These are phyloP conservation scores for Cirrhinus molitorella DNA, from an alignment of 2,797 vertebrate species.

Conservation along the genomic window DNA sequence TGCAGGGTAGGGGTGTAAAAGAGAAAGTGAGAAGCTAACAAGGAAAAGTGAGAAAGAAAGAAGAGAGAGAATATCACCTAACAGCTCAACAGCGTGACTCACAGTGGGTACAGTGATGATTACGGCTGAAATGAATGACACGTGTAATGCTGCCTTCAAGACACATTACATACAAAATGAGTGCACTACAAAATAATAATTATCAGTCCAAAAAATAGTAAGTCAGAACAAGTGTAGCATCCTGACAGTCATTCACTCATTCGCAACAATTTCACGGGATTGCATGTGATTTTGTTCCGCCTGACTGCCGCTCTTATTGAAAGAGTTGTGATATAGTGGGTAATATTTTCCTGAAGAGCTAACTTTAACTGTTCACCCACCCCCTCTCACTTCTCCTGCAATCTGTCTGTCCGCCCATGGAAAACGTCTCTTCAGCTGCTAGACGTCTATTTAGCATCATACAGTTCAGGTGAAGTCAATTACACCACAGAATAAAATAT, in stretches of 20 bases:
- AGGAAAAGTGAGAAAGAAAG: constrained; percentile 33
- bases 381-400: background rate
- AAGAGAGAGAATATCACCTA: constrained; percentile 37
- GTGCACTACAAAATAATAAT: background rate
- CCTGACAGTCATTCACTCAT: background rate
- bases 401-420: constrained; percentile 16
- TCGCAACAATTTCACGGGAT: background rate
- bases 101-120: background rate
- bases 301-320: background rate
- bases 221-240: background rate
- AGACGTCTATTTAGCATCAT: background rate
- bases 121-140: constrained; percentile 3
- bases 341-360: background rate
- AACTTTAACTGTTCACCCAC: constrained; percentile 4
- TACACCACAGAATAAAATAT: background rate
- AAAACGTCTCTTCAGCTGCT: background rate
- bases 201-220: background rate
- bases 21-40: constrained; percentile 13
- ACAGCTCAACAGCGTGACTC: constrained; percentile 25
- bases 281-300: background rate
- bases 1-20: constrained; percentile 14
- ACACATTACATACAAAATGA: background rate
- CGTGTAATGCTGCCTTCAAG: constrained; percentile 21
- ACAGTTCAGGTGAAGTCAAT: background rate
- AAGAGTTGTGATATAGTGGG: background rate